phyloP scores from a whole-genome alignment of 2,113 vertebrate species.

The Callionymus lyra region DNA sequence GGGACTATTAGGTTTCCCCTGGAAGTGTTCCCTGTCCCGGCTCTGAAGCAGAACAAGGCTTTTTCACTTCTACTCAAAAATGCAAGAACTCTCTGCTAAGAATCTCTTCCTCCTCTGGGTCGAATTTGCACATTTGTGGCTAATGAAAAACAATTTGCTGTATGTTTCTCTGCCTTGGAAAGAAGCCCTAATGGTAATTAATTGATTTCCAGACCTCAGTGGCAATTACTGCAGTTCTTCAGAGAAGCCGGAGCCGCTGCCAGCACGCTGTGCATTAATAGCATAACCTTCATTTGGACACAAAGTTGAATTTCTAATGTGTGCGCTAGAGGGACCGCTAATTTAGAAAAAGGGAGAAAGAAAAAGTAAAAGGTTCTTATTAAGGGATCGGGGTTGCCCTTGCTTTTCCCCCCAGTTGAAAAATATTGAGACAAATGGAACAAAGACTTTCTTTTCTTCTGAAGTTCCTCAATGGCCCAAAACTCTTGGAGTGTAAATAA shows the following conservation, averaged over 20 bases:
- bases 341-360: constrained; percentile 33
- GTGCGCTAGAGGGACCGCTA: constrained; percentile 38
- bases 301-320: constrained; percentile 45
- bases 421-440: constrained; percentile 41
- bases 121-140: constrained; percentile 65
- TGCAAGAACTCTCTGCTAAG: constrained; percentile 60
- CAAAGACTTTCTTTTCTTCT: constrained; percentile 46
- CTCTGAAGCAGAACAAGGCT: constrained; percentile 31
- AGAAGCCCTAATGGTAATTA: constrained; percentile 65
- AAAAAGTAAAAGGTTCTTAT: constrained; percentile 43
- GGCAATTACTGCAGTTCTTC: constrained; percentile 66
- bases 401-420: constrained; percentile 28
- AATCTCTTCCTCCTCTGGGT: constrained; percentile 62
- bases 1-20: constrained; percentile 34
- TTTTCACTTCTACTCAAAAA: constrained; percentile 54
- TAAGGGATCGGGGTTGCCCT: constrained; percentile 25
- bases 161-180: constrained; percentile 45
- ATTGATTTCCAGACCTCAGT: constrained; percentile 63
- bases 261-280: constrained; percentile 57
- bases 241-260: constrained; percentile 49
- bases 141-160: constrained; percentile 61
- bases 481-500: constrained; percentile 59
- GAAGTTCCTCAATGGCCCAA: constrained; percentile 42
- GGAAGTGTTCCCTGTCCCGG: constrained; percentile 49
- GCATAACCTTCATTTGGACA: constrained; percentile 63